Evolutionary conservation across 2,113 vertebrate genomes (phyloP), one percentile per base, ranked within the genome.

Genomic region (Vanacampus margaritifer): DNA sequence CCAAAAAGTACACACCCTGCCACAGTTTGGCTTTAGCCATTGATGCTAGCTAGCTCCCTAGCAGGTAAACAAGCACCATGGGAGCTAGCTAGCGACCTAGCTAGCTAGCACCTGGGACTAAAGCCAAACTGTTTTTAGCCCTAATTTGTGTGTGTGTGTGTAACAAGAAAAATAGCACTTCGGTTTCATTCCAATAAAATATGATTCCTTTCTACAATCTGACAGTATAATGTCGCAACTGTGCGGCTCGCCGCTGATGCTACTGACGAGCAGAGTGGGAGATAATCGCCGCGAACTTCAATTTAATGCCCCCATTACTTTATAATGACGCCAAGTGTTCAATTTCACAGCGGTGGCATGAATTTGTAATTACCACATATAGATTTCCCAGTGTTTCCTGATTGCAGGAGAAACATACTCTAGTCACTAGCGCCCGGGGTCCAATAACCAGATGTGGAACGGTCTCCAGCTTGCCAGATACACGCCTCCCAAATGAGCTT

Each of bases 351-450:
- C 65, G 75, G 87, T 89, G 86, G 84, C 83, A 87, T 90, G 87
- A 89, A 88, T 88, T 89, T 87, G 80, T 90, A 88, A 90, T 90
- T 85, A 90, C 87, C 88, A 88, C 83, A 84, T 89, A 90, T 90
- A 86, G 89, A 89, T 90, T 89, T 90, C 80, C 80, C 78, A 73
- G 83, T 79, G 84, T 88, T 78, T 85, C 81, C 84, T 85, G 84
- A 89, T 88, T 89, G 83, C 79, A 60, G 84, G 78, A 84, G 83
- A 75, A 84, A 83, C 88, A 76, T 75, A 82, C 84, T 83, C 81
- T 86, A 87, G 75, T 86, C 83, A 82, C 83, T 72, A 79, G 57
- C 23, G 78, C 85, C 85, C 67, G 75, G 76, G 86, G 86, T 88
- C 89, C 86, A 88, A 89, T 88, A 89, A 88, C 86, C 89, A 89